These are phyloP conservation scores for Ichneumoninae sp. DNA, from an alignment of 2,888 invertebrate genomes.

Conservation along the genomic window DNA sequence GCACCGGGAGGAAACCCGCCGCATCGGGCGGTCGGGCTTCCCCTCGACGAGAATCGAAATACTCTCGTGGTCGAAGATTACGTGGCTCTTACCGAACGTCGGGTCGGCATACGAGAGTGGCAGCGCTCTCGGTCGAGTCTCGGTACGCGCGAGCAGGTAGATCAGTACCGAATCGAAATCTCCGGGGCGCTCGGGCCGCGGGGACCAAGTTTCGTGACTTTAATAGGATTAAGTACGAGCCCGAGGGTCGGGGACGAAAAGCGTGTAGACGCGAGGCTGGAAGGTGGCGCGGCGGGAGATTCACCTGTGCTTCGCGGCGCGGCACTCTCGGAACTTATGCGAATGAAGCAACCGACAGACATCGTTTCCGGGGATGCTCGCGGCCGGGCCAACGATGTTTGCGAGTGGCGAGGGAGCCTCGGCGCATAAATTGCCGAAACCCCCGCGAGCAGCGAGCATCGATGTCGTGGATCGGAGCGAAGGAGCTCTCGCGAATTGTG, in stretches of 20 bases:
- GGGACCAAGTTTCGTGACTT: slow-evolving; percentile 72
- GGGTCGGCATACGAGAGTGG: slow-evolving; percentile 49
- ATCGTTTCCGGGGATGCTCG: slow-evolving; percentile 49
- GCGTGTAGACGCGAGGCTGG: slow-evolving; percentile 8
- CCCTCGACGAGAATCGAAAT: slow-evolving; percentile 29
- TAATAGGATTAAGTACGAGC: slow-evolving; percentile 72
- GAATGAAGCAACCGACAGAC: slow-evolving; percentile 63
- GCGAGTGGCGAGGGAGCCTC: slow-evolving; percentile 41
- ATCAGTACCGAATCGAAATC: slow-evolving; percentile 57
- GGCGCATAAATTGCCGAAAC: slow-evolving; percentile 52
- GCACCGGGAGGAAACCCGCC: background rate
- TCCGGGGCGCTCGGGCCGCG: slow-evolving; percentile 26
- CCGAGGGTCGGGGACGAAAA: slow-evolving; percentile 10
- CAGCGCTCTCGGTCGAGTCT: background rate
- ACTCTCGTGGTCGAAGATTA: slow-evolving; percentile 47
- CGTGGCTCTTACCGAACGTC: slow-evolving; percentile 37
- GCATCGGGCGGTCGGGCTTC: background rate
- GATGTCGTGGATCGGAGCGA: background rate
- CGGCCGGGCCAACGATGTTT: slow-evolving; percentile 46
- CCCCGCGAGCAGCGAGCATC: background rate
- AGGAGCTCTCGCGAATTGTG: background rate
- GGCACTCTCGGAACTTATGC: slow-evolving; percentile 61
- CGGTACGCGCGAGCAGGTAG: slow-evolving; percentile 30
- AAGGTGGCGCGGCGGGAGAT: background rate
- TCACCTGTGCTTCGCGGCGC: background rate